Percentiles rank a stretch among this genome's conserved stretches.
Conservation (phyloP, 1,140 invertebrate species). For the Planococcus citri region DNA sequence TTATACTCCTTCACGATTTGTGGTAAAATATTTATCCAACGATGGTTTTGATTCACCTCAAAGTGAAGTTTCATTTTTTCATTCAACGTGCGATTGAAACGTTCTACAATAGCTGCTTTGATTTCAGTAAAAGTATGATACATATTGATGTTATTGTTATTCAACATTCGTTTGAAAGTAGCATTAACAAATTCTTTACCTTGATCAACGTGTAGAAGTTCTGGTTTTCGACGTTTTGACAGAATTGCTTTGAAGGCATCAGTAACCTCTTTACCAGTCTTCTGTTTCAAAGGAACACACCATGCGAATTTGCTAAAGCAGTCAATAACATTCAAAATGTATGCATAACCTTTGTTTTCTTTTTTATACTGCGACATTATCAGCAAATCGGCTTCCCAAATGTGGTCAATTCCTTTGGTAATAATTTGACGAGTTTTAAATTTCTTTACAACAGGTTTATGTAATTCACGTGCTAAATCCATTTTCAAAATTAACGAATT, state of each 20-base stretch:
- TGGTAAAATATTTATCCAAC: neutral
- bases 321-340: neutral
- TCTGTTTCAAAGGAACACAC: neutral
- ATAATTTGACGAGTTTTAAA: too few relatives aligned
- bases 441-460: too few relatives aligned
- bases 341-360: too few relatives aligned
- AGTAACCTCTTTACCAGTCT: neutral
- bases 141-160: neutral
- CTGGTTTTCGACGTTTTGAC: neutral
- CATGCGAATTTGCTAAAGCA: neutral
- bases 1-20: neutral
- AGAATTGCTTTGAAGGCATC: neutral
- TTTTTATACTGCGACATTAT: too few relatives aligned
- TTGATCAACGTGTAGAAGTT: neutral
- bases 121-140: neutral
- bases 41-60: neutral
- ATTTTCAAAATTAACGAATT: too few relatives aligned
- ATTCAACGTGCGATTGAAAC: neutral
- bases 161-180: neutral
- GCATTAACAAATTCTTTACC: neutral
- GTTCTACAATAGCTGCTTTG: neutral
- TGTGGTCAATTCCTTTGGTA: too few relatives aligned
- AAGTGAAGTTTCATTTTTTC: constrained; percentile 9
- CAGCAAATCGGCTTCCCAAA: too few relatives aligned
- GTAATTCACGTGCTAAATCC: too few relatives aligned